Base-by-base conservation (phyloP, 2,888 invertebrate genomes). In the Synergus laeviventris region DNA sequence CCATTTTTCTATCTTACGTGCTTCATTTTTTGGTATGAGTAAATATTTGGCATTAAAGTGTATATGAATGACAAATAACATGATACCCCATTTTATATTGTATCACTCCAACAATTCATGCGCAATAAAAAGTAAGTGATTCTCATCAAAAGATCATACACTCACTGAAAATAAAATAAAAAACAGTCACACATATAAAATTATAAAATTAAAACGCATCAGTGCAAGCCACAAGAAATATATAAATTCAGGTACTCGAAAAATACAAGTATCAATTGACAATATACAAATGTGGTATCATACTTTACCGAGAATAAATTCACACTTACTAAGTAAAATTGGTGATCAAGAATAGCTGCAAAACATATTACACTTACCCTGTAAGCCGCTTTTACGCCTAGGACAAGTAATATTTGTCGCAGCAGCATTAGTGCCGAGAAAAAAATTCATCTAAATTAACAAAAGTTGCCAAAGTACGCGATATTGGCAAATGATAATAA, bases 281-380 rank as follows among this genome's bases (percentile, higher is more conserved):
- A 66, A 66, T 66, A 66, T 66, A 24, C 16, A 66, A 66, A 66
- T 66, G 66, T 45, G 49, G 70, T 70, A 70, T 70, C 70, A 70
- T 70, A 70, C 24, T 36, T 70, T 36, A 31, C 12, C n/a, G 45
- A 70, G 49, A 70, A 70, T 45, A 70, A 70, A 70, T 70, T 49
- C 49, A 70, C 70, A 70, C 21, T 21, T 59, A 59, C 70, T 70
- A 62, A 74, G 64, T 45, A 74, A 74, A 70, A 49, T 75, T 59
- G 56, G 49, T 78, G 74, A 79, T 31, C 70, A 82, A 79, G 78
- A 77, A 78, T 74, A 81, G 79, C 78, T 82, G 74, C 79, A 80
- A 81, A 62, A 62, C 73, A 79, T 82, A 76, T 79, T 81, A 80
- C 81, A 85, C 85, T 85, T 85, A 85, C 85, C 85, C 84, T 81